phyloP scores from a whole-genome alignment of 2,797 vertebrate species.

The Gymnoscopelus braueri region DNA sequence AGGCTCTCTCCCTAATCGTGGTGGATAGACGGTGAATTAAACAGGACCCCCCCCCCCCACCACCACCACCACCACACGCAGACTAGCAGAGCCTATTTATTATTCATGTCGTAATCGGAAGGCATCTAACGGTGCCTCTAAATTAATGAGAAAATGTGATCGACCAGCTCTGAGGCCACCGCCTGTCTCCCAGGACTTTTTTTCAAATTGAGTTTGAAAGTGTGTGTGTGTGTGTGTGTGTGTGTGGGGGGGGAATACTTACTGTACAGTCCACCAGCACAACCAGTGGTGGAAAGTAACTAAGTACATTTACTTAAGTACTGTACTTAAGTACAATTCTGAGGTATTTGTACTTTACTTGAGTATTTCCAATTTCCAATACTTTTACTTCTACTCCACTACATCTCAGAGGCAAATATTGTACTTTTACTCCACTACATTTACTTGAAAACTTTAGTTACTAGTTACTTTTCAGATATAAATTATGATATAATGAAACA shows the following conservation, averaged over 20 bases:
- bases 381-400: too few relatives aligned
- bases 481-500: too few relatives aligned
- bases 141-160: constrained; percentile 82
- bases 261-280: too few relatives aligned
- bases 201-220: constrained; percentile 79
- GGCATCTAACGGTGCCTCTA: constrained; percentile 67
- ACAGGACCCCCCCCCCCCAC: constrained; percentile 29
- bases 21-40: constrained; percentile 72
- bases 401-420: too few relatives aligned
- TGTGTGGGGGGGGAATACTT: not conserved
- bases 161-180: constrained; percentile 65
- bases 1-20: constrained; percentile 66
- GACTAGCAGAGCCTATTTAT: constrained; percentile 70
- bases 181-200: constrained; percentile 60
- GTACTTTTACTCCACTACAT: too few relatives aligned
- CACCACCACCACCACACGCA: constrained; percentile 46
- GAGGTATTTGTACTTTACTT: too few relatives aligned
- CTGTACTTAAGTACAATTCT: too few relatives aligned
- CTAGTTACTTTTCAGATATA: too few relatives aligned
- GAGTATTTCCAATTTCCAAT: too few relatives aligned
- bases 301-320: too few relatives aligned
- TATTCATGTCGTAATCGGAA: constrained; percentile 81
- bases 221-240: not conserved
- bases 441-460: too few relatives aligned
- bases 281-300: too few relatives aligned